Evolutionary conservation across 2,113 vertebrate species (phyloP), one percentile per base, ranked within the genome.

Genomic region (Tenebrosternarchus preto): DNA sequence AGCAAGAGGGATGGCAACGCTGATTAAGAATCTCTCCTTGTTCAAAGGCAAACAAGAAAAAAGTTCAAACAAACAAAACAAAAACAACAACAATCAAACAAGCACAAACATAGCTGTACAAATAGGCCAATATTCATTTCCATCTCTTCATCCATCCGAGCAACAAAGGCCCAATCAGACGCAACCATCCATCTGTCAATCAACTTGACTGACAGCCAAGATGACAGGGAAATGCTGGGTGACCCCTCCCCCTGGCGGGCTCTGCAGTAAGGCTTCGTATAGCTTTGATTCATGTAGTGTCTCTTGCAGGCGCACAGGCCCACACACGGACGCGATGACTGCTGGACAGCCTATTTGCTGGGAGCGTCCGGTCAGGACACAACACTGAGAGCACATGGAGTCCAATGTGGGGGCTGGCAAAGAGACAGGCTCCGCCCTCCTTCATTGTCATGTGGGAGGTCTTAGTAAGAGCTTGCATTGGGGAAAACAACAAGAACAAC

Each of bases 11-110:
- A 69, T 77, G 71, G 85, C 22, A 77, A 8, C 20, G 11, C 5
- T 36, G 27, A 36, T n/a, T 20, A 11, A 36, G 46, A 25, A 56
- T 19, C 46, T 39, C 19, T 59, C 19, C 31, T 68, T 39, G 33
- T 36, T 68, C 1, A 12, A 15, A 50, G 2, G 60, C 60, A 16
- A 25, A 63, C 15, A 63, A 61, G n/a, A 86, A 33, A 56, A 83
- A 83, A 82, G 88, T 20, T 31, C 20, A 61, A 76, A 66, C 4
- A 83, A 83, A 83, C 87, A 88, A 85, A 68, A 36, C n/a, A 2
- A 12, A 56, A 22, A 12, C 12, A 31, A 16, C 55, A 43, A 3
- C 0, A 61, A 29, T 11, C 22, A 78, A 66, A 22, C 25, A 29
- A 29, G 60, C 29, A n/a, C 43, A 29, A 27, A 70, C 36, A 29